A percentile compares a stretch with the other conserved stretches of the same genome.
These are phyloP conservation scores for Dromius quadrimaculatus DNA, from an alignment of 2,888 invertebrate genomes.

Conservation along the genomic window DNA sequence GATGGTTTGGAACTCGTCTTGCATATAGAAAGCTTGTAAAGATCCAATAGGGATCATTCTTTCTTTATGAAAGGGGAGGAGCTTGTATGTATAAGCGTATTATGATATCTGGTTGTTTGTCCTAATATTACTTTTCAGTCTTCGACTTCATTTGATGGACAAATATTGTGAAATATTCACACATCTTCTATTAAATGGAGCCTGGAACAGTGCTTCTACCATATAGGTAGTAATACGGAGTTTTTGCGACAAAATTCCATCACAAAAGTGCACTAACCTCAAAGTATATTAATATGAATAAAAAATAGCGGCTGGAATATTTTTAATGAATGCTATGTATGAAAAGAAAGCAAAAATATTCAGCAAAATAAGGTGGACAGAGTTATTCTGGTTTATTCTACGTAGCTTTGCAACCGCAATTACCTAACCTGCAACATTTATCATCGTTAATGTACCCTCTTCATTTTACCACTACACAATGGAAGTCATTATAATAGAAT, in stretches of 20 bases:
- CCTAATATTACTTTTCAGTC: no score
- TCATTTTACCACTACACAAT: slow-evolving; percentile 49
- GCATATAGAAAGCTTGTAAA: no score
- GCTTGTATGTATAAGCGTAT: no score
- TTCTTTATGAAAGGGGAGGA: no score
- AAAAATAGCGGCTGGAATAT: slow-evolving; percentile 27
- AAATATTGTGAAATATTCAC: no score
- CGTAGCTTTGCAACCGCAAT: slow-evolving; percentile 44
- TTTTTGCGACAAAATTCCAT: not conserved
- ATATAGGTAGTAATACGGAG: no score
- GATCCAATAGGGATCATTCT: no score
- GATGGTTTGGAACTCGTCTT: no score
- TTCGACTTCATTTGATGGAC: no score
- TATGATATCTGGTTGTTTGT: no score
- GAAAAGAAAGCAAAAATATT: slow-evolving; percentile 42
- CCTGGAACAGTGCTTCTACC: no score
- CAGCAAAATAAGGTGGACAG: slow-evolving; percentile 48
- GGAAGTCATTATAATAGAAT: slow-evolving; percentile 50
- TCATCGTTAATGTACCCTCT: slow-evolving; percentile 50
- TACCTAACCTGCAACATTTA: slow-evolving; percentile 46
- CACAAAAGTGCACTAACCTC: not conserved
- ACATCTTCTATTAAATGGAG: no score
- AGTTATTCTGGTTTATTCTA: slow-evolving; percentile 46
- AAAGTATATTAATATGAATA: slow-evolving; percentile 8
- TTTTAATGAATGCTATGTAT: slow-evolving; percentile 24